Evolutionary conservation across 2,888 invertebrate species (phyloP), one percentile per base, ranked within the genome.

Genomic region (Acronicta aceris): DNA sequence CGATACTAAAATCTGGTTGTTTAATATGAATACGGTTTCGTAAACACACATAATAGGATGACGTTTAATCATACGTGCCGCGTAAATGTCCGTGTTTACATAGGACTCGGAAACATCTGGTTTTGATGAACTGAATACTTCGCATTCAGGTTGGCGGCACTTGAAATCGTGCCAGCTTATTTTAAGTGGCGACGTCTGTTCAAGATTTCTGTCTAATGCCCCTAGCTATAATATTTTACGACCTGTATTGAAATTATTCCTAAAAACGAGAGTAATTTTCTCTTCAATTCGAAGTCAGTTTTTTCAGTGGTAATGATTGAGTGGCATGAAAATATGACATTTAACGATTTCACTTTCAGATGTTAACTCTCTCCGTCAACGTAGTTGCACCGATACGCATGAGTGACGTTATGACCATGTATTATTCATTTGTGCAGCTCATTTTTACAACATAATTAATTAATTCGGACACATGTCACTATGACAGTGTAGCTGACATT

Each of bases 151-250:
- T 92, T 92, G 89, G 89, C 84, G 86, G 88, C 89, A 89, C 89
- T 94, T 93, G 93, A 93, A 92, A 88, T 86, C 90, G 89, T 94
- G 93, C 93, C 94, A 94, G 92, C 87, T 92, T 93, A 93, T 94
- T 94, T 93, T 90, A 93, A 94, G 92, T 92, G 91, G 89, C 89
- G 88, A 90, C 88, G 89, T 88, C 92, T 92, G 92, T 84, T 89
- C 82, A 84, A 91, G 91, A 92, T 89, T 89, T 90, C 89, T 88
- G 86, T 87, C 86, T 90, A 88, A 89, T 89, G 85, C 83, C 81
- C 82, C 77, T 68, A 70, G 81, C 82, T 83, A 78, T 87, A 79
- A 86, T 85, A 87, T 87, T 88, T 89, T 85, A 89, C 82, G 74
- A 80, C 79, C 80, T 81, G 71, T 85, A 87, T 86, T 82, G 76